Percentiles rank a stretch among this genome's conserved stretches.
phyloP scores from a whole-genome alignment of 2,797 vertebrate species.

The Sebastes elongatus region DNA sequence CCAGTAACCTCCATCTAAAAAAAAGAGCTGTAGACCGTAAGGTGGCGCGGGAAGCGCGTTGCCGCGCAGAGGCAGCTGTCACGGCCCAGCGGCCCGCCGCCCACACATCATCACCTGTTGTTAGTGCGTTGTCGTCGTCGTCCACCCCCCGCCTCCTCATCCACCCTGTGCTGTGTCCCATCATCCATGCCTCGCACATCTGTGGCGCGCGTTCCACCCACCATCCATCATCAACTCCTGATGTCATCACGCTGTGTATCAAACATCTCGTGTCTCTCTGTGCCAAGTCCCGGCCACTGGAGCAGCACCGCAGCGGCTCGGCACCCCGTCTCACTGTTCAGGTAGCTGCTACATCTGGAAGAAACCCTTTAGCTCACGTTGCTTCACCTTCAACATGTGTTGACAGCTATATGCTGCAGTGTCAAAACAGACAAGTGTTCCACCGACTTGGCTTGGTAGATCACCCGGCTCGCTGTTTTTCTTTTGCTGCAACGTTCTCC shows the following conservation, averaged over 20 bases:
- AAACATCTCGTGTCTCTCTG: slow-evolving; percentile 36
- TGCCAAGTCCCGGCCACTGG: slow-evolving; percentile 64
- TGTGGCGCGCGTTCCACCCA: slow-evolving; percentile 27
- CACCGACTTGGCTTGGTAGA: neutral
- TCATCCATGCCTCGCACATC: slow-evolving; percentile 33
- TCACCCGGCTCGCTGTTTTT: neutral
- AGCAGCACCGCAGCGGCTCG: slow-evolving; percentile 31
- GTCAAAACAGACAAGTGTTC: neutral
- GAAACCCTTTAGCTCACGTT: neutral
- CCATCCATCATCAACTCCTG: slow-evolving; percentile 43
- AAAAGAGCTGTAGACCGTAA: neutral
- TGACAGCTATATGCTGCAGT: neutral
- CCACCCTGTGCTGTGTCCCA: slow-evolving; percentile 40
- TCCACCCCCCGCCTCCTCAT: neutral
- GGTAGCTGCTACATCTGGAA: neutral
- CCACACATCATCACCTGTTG: slow-evolving; percentile 50
- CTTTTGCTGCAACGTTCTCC: neutral
- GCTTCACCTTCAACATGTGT: neutral
- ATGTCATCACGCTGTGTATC: slow-evolving; percentile 31
- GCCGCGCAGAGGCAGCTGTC: slow-evolving; percentile 44
- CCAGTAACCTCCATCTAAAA: neutral
- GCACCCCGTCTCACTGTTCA: neutral
- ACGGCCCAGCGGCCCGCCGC: slow-evolving; percentile 29
- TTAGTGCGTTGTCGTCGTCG: slow-evolving; percentile 21
- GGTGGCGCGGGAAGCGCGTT: slow-evolving; percentile 3